These are phyloP conservation scores for Spizaetus ornatus DNA, from an alignment of 2,113 vertebrate genomes.

Conservation along the genomic window DNA sequence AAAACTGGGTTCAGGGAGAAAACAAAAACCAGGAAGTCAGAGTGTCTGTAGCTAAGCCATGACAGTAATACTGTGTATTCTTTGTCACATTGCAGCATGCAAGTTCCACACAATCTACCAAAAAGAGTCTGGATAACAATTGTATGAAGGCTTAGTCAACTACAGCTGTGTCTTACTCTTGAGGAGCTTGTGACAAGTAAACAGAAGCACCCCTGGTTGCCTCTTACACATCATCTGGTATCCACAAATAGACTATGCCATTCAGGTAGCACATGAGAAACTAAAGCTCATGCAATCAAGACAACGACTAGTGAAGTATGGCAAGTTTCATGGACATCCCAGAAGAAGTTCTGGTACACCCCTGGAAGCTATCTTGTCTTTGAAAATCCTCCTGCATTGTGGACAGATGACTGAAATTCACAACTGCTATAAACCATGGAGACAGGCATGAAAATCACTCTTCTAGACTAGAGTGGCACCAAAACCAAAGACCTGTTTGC, in stretches of 20 bases:
- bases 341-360: neutral
- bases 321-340: neutral
- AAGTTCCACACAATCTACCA: neutral
- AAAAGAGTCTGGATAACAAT: neutral
- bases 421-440: neutral
- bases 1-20: neutral
- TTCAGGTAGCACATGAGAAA: neutral
- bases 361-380: neutral
- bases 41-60: neutral
- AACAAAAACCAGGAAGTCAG: neutral
- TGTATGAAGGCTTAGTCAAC: neutral
- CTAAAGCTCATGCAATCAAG: neutral
- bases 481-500: neutral
- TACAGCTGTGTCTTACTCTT: neutral
- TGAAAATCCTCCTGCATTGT: neutral
- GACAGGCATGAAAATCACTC: neutral
- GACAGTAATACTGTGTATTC: neutral
- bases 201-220: neutral
- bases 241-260: neutral
- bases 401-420: neutral
- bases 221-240: neutral
- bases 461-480: neutral
- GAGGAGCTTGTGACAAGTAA: neutral
- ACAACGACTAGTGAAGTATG: neutral
- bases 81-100: neutral